These are phyloP conservation scores for Rhineura floridana DNA, from an alignment of 2,113 vertebrate species.

Conservation along the genomic window DNA sequence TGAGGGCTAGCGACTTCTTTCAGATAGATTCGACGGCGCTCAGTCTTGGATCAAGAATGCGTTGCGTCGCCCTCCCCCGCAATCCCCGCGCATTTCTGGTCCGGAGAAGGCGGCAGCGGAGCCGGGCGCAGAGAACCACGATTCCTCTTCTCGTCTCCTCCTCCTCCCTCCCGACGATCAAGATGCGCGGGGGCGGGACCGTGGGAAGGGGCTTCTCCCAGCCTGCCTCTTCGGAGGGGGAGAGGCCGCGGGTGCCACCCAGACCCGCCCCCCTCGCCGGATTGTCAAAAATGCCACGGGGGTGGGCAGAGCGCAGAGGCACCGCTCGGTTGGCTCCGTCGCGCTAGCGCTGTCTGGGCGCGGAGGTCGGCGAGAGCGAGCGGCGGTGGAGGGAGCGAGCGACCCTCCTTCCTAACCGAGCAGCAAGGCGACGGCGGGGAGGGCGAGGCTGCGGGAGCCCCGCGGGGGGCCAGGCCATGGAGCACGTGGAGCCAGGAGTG, in stretches of 20 bases:
- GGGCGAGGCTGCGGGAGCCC: background rate
- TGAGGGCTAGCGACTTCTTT: background rate
- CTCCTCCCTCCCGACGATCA: background rate
- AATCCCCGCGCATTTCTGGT: background rate
- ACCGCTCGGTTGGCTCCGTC: background rate
- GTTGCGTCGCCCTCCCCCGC: background rate
- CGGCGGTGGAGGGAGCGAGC: too few relatives aligned
- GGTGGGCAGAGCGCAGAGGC: background rate
- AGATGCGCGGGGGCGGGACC: background rate
- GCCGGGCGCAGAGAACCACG: background rate
- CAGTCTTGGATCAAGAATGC: background rate
- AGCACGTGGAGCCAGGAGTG: background rate
- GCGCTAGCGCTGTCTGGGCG: background rate
- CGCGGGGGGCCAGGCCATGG: background rate
- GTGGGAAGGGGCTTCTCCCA: accelerated
- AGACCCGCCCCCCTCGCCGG: background rate
- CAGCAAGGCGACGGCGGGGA: background rate
- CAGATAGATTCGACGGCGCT: background rate
- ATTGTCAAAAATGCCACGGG: background rate
- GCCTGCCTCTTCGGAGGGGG: background rate
- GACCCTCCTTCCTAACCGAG: background rate
- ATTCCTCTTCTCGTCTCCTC: background rate
- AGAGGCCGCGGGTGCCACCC: accelerated
- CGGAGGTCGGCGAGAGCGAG: background rate
- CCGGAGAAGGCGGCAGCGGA: background rate